Evolutionary conservation across 2,113 vertebrate species (phyloP).

Genomic region (Candoia aspera): DNA sequence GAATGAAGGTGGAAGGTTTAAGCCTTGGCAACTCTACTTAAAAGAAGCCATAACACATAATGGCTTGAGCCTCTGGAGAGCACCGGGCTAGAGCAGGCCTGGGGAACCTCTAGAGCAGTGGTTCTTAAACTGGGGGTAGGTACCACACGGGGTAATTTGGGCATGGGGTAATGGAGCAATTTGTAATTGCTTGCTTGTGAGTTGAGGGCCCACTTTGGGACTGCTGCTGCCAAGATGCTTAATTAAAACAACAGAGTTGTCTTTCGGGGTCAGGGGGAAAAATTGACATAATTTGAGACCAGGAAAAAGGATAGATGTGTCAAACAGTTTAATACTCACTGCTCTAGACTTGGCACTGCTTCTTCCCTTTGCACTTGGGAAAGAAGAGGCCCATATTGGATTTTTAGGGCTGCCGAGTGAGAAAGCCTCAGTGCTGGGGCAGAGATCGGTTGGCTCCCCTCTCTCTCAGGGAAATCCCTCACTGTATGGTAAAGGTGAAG

Average conservation of each 20-base stretch:
- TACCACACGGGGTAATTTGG: not conserved
- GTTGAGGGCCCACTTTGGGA: not conserved
- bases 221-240: not conserved
- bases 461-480: not conserved
- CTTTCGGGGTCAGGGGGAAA: not conserved
- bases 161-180: not conserved
- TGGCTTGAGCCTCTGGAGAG: not conserved
- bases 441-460: not conserved
- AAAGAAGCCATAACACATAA: not conserved
- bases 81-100: not conserved
- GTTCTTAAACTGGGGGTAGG: not conserved
- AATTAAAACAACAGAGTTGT: not conserved
- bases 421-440: not conserved
- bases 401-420: not conserved
- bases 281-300: not conserved
- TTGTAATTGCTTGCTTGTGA: not conserved
- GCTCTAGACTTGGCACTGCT: not conserved
- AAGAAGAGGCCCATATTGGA: not conserved
- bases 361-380: not conserved
- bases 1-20: not conserved
- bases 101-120: not conserved
- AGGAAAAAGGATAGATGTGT: not conserved
- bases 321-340: not conserved
- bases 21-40: not conserved
- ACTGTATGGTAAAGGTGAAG: not conserved